These are phyloP conservation scores for Trissoscelio sp. DNA, from an alignment of 2,888 invertebrate genomes.

Conservation along the genomic window DNA sequence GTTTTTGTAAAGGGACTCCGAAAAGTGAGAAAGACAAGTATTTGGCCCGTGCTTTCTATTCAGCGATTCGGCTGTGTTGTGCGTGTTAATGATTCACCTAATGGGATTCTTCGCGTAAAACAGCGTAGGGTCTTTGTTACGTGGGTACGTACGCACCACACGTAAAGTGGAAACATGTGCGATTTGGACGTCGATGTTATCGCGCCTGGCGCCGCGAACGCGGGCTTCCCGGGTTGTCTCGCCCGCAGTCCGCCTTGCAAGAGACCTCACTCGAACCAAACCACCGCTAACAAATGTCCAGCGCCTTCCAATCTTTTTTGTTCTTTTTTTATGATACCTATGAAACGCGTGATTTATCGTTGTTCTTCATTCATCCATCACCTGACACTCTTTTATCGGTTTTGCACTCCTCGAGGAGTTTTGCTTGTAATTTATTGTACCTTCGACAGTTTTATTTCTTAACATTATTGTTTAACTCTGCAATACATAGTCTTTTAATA, in stretches of 20 bases:
- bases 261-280: constrained; percentile 76
- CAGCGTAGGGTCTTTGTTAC: constrained; percentile 49
- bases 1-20: constrained; percentile 36
- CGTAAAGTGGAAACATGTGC: constrained; percentile 78
- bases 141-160: constrained; percentile 65
- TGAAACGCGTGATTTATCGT: constrained; percentile 59
- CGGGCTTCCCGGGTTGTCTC: constrained; percentile 71
- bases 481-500: too few species aligned
- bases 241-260: constrained; percentile 77
- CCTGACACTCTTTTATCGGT: constrained; percentile 48
- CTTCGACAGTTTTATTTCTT: constrained; percentile 48
- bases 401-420: constrained; percentile 31
- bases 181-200: constrained; percentile 75
- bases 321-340: constrained; percentile 44
- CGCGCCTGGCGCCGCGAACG: constrained; percentile 74
- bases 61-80: constrained; percentile 39
- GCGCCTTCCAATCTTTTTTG: constrained; percentile 57
- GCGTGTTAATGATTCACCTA: constrained; percentile 67
- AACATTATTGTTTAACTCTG: constrained; percentile 11
- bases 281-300: constrained; percentile 59
- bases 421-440: constrained; percentile 50
- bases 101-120: constrained; percentile 57
- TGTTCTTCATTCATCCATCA: constrained; percentile 61
- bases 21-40: constrained; percentile 62
- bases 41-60: constrained; percentile 49